Conservation (phyloP, 2,113 vertebrate species). For the Thryonomys swinderianus region DNA sequence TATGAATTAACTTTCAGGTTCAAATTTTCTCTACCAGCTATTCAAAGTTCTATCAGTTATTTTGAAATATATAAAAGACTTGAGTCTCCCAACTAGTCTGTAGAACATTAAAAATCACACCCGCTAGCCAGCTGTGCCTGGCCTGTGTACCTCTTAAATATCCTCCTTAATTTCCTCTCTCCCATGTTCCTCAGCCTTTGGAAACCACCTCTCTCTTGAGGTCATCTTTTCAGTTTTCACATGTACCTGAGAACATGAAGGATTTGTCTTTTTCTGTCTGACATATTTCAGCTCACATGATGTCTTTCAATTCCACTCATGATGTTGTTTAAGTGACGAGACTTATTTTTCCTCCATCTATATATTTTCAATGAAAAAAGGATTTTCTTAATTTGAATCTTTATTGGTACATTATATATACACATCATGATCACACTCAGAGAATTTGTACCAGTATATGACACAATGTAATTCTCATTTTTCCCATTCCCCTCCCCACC, state of each 20-base stretch:
- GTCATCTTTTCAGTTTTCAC: background rate
- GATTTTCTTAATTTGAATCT: background rate
- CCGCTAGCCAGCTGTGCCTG: rapidly evolving
- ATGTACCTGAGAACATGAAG: background rate
- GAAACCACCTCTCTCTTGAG: background rate
- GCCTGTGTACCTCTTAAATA: background rate
- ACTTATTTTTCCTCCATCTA: background rate
- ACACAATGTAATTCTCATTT: too few relatives aligned
- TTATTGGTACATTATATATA: too few relatives aligned
- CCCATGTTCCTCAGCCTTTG: too few relatives aligned
- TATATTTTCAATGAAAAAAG: background rate
- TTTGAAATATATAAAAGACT: background rate
- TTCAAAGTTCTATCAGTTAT: too few relatives aligned
- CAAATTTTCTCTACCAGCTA: background rate
- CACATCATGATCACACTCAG: too few relatives aligned
- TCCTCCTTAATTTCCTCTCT: background rate
- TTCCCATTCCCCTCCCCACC: too few relatives aligned
- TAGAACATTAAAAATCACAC: background rate
- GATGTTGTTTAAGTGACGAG: background rate
- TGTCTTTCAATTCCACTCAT: background rate
- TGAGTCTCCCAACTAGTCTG: background rate
- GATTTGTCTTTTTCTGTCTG: background rate
- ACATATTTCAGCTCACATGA: background rate
- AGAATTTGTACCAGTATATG: too few relatives aligned
- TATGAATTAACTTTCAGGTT: background rate